A percentile compares a stretch with the other conserved stretches of the same genome.
phyloP scores from a whole-genome alignment of 2,113 vertebrate species.

The Alexandromys fortis region DNA sequence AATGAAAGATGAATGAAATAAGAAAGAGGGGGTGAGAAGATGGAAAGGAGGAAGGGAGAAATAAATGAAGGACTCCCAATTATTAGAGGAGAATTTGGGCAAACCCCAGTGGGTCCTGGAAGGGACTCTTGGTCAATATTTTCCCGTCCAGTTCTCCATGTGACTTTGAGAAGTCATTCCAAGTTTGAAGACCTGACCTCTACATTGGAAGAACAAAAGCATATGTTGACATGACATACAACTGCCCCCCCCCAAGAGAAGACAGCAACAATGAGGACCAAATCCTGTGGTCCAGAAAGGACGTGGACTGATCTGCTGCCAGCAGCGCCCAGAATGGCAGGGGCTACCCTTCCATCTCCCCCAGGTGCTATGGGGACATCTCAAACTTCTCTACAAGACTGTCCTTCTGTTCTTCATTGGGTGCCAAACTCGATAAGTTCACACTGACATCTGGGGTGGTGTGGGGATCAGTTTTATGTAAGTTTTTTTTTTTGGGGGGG shows the following conservation, averaged over 20 bases:
- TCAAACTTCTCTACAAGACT: neutral
- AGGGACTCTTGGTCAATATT: neutral
- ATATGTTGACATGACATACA: neutral
- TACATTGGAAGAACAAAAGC: neutral
- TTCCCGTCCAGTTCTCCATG: neutral
- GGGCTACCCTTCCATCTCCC: neutral
- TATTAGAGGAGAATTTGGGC: neutral
- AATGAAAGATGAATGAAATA: neutral
- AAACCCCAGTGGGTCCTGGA: neutral
- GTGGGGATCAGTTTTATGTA: neutral
- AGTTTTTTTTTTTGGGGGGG: neutral
- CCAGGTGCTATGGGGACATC: neutral
- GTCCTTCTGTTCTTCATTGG: neutral
- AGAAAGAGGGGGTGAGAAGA: neutral
- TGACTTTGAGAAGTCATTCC: neutral
- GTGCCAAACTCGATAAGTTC: neutral
- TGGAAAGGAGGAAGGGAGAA: neutral
- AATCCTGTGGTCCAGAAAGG: neutral
- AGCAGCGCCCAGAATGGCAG: neutral
- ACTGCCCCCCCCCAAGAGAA: neutral
- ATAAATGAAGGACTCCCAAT: neutral
- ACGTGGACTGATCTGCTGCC: neutral
- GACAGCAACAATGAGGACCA: neutral
- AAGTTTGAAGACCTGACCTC: neutral
- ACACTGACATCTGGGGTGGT: neutral